Base-by-base conservation (phyloP, 2,113 vertebrate genomes). In the Hymenochirus boettgeri region DNA sequence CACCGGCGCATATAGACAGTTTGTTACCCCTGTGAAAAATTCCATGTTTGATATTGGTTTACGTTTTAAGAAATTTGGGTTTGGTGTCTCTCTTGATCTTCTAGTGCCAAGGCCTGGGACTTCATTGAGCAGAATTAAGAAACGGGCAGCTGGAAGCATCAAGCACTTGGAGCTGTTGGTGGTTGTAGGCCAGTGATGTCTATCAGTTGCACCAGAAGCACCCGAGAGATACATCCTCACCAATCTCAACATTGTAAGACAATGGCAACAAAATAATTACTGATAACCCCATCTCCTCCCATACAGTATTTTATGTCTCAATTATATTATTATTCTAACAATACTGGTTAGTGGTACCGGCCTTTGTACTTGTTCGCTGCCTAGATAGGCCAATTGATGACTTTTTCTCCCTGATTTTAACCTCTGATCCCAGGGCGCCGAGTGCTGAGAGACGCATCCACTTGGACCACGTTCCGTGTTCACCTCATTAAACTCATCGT, bases 161-260 rank as follows among this genome's bases (percentile, higher is more conserved):
- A 78, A 82, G 65, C 93, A 99, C 61, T 83, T 99, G 84, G 95
- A 97, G 71, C 86, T 99, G 58, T 80, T 97, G 82, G 93, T 97
- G 3, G 85, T 92, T 2, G 95, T 91, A 7, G 93, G 91, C 4
- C 87, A 87, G n/a, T 0, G 94, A 97, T 3, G 92, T 98, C 57
- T 80, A 89, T 70, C 75, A 56, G 61, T 56, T 86, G 57, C 96
- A 98, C 83, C 81, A 61, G 48, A 91, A 94, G 75, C 93, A 99
- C 72, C 96, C 96, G 93, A 97, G 70, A 79, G 88, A 66, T 99
- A 96, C 2, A 69, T 95, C 57, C 92, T 97, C 75, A 93, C 94
- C 79, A 98, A 95, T 80, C 88, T 99, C 65, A 94, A 97, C 77
- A 94, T 95, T 2, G 95, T 98, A 83, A 86, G 91, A 79, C 5